phyloP scores from a whole-genome alignment of 2,113 vertebrate genomes.

The Phocoena sinus region DNA sequence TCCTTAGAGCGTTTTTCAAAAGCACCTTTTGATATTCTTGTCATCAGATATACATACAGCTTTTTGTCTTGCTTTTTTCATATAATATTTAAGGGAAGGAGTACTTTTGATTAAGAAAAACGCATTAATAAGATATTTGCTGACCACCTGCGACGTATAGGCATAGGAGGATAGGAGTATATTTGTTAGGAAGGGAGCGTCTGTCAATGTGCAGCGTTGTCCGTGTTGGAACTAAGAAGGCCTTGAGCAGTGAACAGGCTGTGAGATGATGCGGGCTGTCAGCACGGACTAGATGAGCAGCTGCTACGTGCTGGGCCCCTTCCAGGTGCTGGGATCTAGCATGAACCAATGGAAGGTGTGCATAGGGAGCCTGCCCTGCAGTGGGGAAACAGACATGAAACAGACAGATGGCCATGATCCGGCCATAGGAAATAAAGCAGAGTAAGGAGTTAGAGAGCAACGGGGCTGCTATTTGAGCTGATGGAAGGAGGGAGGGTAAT shows the following conservation, averaged over 20 bases:
- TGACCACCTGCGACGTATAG: background rate
- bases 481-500: background rate
- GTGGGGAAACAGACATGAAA: background rate
- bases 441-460: background rate
- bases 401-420: background rate
- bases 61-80: background rate
- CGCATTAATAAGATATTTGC: background rate
- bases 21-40: background rate
- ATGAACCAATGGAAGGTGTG: too few relatives aligned
- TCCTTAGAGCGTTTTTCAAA: background rate
- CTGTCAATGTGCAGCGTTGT: too few relatives aligned
- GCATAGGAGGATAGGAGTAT: background rate
- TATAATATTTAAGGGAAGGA: background rate
- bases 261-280: too few relatives aligned
- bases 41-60: background rate
- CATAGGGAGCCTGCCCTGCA: too few relatives aligned
- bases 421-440: background rate
- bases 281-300: background rate
- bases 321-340: background rate
- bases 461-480: accelerated
- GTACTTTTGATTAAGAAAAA: background rate
- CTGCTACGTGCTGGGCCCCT: background rate
- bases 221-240: background rate
- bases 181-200: background rate
- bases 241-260: background rate